Base-by-base conservation (phyloP, 2,797 vertebrate species). In the Schizopygopsis malacanthus region DNA sequence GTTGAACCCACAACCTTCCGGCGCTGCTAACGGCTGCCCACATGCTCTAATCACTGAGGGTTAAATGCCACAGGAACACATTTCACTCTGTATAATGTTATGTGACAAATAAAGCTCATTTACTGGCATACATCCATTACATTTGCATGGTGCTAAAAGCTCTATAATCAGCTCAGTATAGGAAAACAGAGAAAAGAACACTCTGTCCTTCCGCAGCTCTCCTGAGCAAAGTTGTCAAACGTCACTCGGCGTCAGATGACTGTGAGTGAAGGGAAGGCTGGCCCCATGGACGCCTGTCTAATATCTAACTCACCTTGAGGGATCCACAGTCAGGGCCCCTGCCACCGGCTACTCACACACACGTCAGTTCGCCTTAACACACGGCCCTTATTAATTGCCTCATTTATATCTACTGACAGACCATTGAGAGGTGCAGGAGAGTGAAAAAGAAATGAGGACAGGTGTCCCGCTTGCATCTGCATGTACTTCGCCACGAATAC, bases 361-460 rank as follows among this genome's bases (percentile, higher is more conserved):
- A 82, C 41, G 71, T 81, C 86, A 89, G 41, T 89, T 65, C 54
- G 16, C n/a, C 47, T 76, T 63, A 78, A 37, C 77, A 45, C n/a
- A 52, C 11, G 33, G 78, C 47, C 90, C 85, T 91, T 89, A 92
- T 93, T 93, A 92, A 94, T 95, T 91, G 90, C 89, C 67, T 84
- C 86, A 84, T 89, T 82, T 92, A 90, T 91, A 79, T 88, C 83
- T 79, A 81, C 45, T 84, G 87, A 82, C 81, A 87, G 73, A 63
- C 54, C 45, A 39, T 6, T 41, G 63, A 83, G 47, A 33, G 61
- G 71, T 13, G 45, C 28, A 20, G 16, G 12, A 28, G 8, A 25
- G 39, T 33, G 81, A 86, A 88, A 91, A 89, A 47, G 7, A 59
- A 84, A 39, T 50, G 85, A 85, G 76, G 82, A 61, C 28, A 47